These are phyloP conservation scores for Serripes groenlandicus DNA, from an alignment of 2,888 invertebrate species.

Conservation along the genomic window DNA sequence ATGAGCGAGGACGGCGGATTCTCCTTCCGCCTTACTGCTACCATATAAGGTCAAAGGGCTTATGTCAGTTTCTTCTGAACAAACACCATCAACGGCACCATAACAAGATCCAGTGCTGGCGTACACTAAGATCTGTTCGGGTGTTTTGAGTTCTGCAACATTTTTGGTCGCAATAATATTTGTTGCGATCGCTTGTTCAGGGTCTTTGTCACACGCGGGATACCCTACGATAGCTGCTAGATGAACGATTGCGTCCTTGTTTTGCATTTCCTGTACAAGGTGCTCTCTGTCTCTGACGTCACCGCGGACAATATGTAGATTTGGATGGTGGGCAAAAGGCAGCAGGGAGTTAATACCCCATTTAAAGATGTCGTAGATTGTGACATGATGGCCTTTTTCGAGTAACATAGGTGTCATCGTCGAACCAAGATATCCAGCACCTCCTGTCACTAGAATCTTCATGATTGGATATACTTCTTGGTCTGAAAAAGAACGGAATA, in stretches of 20 bases:
- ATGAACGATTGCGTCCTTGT: slow-evolving; percentile 83
- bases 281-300: slow-evolving; percentile 80
- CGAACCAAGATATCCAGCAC: slow-evolving; percentile 86
- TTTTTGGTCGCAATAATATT: slow-evolving; percentile 83
- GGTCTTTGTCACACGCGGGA: slow-evolving; percentile 85
- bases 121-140: slow-evolving; percentile 83
- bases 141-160: slow-evolving; percentile 76
- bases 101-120: slow-evolving; percentile 86
- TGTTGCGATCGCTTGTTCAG: slow-evolving; percentile 78
- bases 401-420: slow-evolving; percentile 84
- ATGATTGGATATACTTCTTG: slow-evolving; percentile 3
- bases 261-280: slow-evolving; percentile 75
- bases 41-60: slow-evolving; percentile 85
- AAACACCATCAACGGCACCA: slow-evolving; percentile 84
- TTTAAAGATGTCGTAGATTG: slow-evolving; percentile 84
- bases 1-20: slow-evolving; percentile 75
- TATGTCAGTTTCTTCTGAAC: slow-evolving; percentile 85
- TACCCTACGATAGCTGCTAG: slow-evolving; percentile 86
- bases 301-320: slow-evolving; percentile 76
- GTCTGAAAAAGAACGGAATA: neutral
- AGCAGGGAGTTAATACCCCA: slow-evolving; percentile 84
- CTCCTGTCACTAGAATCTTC: slow-evolving; percentile 82
- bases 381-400: slow-evolving; percentile 83
- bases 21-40: slow-evolving; percentile 84
- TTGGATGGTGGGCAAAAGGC: slow-evolving; percentile 72